Evolutionary conservation across 2,113 vertebrate genomes (phyloP), one percentile per base, ranked within the genome.

Genomic region (Eudyptes chrysolophus): DNA sequence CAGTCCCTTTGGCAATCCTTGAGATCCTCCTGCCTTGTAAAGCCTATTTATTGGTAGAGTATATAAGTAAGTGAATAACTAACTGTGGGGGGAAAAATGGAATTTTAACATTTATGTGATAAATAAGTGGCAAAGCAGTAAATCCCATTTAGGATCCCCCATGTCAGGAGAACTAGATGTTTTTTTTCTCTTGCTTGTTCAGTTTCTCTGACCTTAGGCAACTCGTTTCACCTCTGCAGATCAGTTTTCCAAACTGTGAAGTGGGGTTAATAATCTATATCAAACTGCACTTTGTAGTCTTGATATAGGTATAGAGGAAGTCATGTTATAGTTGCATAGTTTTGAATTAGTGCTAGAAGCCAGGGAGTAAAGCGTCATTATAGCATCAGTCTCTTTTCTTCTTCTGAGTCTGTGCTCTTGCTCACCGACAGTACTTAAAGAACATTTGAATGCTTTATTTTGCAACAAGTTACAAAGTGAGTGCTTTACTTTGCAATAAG

Each of bases 61-160:
- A 20, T 61, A 15, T 49, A 46, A 68, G 52, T 40, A 49, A 68
- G 29, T 70, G 66, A 75, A 65, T 26, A 25, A 54, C 11, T 40
- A 84, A 58, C 19, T 1, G 1, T 14, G 40, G 14, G 21, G 21
- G 20, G 24, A 2, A 0, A 49, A 71, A 17, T 4, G 3, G 7
- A 40, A 24, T 46, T 70, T 61, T 80, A 57, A 36, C 25, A 26
- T 40, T 70, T 58, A 25, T 32, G 11, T 46, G 46, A 44, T 66
- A 62, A 62, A 10, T 70, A 64, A 91, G 13, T 65, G 44, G 18
- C 60, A 77, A 87, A 91, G 25, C 5, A 32, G 19, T 51, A 82
- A 89, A 71, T 38, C 4, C 10, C 13, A 13, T 34, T 74, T 49
- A 49, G 24, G 26, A 52, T 78, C 11, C 34, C 7, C 18, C 4